Evolutionary conservation across 2,888 invertebrate genomes (phyloP), one percentile per base, ranked within the genome.

Genomic region (Pristionchus japonicus): DNA sequence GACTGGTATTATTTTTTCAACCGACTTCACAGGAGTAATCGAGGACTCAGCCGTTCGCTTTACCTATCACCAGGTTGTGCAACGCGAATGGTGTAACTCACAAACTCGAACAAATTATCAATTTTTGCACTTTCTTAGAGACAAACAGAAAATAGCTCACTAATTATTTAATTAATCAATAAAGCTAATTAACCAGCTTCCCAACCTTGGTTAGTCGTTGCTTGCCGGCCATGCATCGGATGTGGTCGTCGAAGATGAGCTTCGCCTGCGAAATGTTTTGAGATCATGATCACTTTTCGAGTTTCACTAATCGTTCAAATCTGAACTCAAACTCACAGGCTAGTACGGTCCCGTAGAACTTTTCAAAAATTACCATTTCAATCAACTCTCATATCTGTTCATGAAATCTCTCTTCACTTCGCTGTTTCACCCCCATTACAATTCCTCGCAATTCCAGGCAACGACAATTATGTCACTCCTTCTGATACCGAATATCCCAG

Each of bases 241-340:
- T 99, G 95, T 99, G 98, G 95, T 99, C 99, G 94, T 99, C 99
- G 95, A 99, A 99, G 89, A 98, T 96, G 95, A 99, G 98, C 95
- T 97, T 97, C 17, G 98, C 97, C 6, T 97, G 96, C 15, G 98
- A 95, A n/a, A 97, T 23, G 23, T 15, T 20, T 52, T 11, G 52
- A 52, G 23, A 52, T 20, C 20, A 52, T 17, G 11, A 20, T 4
- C 52, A 17, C 15, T 17, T 52, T 52, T 52, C 23, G 20, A 52
- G 52, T 52, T 52, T 52, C 52, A 52, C 20, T 52, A 17, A 20
- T 52, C 4, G 11, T 52, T 20, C 23, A 17, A 52, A 23, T 4
- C 17, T 23, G 3, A 23, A 23, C 20, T 17, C 3, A 20, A 17
- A 2, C 1, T 52, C 52, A 23, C 23, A 13, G 23, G 23, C 17